Percentiles rank a stretch among this genome's conserved stretches.
These are phyloP conservation scores for Hyphantria cunea DNA, from an alignment of 1,140 invertebrate genomes.

Conservation along the genomic window DNA sequence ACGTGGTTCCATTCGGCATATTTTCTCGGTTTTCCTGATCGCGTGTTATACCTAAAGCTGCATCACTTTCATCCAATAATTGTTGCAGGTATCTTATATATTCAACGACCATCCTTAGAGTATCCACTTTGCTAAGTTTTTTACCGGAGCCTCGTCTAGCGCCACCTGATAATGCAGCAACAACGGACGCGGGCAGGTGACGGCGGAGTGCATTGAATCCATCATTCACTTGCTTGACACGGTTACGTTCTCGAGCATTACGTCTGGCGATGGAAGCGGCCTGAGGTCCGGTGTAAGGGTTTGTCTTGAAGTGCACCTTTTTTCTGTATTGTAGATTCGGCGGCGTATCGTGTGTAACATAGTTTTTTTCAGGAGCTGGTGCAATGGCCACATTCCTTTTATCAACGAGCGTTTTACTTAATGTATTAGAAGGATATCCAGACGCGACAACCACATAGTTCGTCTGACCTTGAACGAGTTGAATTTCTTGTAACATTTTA, in stretches of 20 bases:
- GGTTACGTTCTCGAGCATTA: constrained; percentile 96
- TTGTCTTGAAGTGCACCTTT: constrained; percentile 86
- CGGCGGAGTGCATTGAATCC: constrained; percentile 94
- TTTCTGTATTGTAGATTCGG: constrained; percentile 85
- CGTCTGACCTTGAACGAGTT: constrained; percentile 78
- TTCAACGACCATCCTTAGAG: constrained; percentile 95
- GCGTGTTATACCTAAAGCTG: constrained; percentile 69
- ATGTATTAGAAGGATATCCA: constrained; percentile 67
- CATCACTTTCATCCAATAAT: constrained; percentile 87
- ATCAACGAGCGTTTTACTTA: constrained; percentile 60
- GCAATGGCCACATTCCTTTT: constrained; percentile 81
- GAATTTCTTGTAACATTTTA: constrained; percentile 81
- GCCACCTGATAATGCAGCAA: constrained; percentile 86
- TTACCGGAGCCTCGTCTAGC: constrained; percentile 88
- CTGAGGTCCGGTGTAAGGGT: constrained; percentile 85
- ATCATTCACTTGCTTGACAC: constrained; percentile 97
- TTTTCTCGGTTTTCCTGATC: constrained; percentile 76
- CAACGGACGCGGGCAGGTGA: constrained; percentile 91
- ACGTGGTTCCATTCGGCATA: constrained; percentile 57
- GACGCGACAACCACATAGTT: constrained; percentile 83
- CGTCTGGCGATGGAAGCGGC: constrained; percentile 93
- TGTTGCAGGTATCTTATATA: constrained; percentile 95
- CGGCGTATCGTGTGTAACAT: constrained; percentile 73
- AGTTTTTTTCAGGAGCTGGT: constrained; percentile 80
- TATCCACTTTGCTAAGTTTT: constrained; percentile 98